Evolutionary conservation across 2,888 invertebrate genomes (phyloP).

Genomic region (Alloplasta piceator): DNA sequence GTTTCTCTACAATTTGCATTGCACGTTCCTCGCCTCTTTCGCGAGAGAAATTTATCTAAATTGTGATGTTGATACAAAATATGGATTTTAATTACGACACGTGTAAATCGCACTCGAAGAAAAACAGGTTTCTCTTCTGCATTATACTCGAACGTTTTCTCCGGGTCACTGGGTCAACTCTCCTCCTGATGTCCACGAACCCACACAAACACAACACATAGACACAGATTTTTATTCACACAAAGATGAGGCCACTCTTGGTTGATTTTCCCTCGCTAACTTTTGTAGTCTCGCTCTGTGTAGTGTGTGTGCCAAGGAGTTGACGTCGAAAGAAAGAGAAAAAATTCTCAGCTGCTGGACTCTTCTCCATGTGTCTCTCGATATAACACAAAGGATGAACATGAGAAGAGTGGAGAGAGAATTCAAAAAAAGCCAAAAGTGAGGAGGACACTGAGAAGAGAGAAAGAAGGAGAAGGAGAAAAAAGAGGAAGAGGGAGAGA

Average conservation of each 20-base stretch:
- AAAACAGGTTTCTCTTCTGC: too few relatives aligned
- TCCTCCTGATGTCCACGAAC: constrained; percentile 33
- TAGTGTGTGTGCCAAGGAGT: constrained; percentile 15
- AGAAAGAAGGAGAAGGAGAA: constrained; percentile 21
- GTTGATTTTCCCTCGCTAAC: constrained; percentile 40
- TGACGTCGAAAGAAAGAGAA: constrained; percentile 19
- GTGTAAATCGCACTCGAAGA: constrained; percentile 5
- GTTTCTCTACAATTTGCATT: too few relatives aligned
- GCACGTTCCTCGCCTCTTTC: too few relatives aligned
- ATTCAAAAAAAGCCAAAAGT: constrained; percentile 42
- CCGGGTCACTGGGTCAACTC: constrained; percentile 69
- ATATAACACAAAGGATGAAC: constrained; percentile 35
- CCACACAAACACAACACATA: constrained; percentile 13
- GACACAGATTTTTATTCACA: background rate
- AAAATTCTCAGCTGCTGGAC: constrained; percentile 31
- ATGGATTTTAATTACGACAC: constrained; percentile 30
- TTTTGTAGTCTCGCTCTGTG: constrained; percentile 5
- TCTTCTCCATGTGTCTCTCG: constrained; percentile 49
- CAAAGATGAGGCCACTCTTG: too few relatives aligned
- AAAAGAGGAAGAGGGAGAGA: background rate
- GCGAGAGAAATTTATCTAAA: background rate
- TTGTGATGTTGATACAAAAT: background rate
- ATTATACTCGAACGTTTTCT: constrained; percentile 13
- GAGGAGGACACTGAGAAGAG: constrained; percentile 29
- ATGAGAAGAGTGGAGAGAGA: background rate